These are phyloP conservation scores for Aphelinus certus DNA, from an alignment of 1,140 invertebrate species.

Conservation along the genomic window DNA sequence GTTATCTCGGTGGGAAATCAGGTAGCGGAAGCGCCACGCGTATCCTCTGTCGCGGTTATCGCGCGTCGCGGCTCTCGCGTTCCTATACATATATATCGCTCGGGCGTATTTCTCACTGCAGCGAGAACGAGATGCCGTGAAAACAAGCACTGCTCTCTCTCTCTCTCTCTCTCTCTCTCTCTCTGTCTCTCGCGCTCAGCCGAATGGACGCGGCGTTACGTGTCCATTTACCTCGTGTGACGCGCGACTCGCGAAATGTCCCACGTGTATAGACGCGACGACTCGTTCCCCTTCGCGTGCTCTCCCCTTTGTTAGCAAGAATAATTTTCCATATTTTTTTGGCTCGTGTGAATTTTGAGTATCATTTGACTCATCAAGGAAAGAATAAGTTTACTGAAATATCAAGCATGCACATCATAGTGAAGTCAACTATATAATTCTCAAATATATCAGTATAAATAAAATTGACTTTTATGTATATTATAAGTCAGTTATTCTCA, in stretches of 20 bases:
- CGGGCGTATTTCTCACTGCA: slow-evolving; percentile 3
- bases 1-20: neutral
- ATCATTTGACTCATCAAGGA: too few species aligned
- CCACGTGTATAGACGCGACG: slow-evolving; percentile 37
- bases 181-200: slow-evolving; percentile 10
- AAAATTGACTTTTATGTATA: too few species aligned
- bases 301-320: too few species aligned
- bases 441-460: too few species aligned
- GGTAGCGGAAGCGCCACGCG: neutral
- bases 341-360: too few species aligned
- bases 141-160: neutral
- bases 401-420: too few species aligned
- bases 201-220: slow-evolving; percentile 43
- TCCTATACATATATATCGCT: too few species aligned
- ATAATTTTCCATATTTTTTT: too few species aligned
- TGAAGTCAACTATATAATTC: too few species aligned
- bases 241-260: slow-evolving; percentile 49
- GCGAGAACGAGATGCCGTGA: neutral
- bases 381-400: too few species aligned
- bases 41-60: neutral
- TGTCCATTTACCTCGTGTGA: slow-evolving; percentile 51
- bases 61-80: neutral
- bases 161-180: too few species aligned
- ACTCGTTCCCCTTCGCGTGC: neutral
- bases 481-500: too few species aligned